Conservation (phyloP, 2,797 vertebrate genomes). For the Pteronotus mesoamericanus region DNA sequence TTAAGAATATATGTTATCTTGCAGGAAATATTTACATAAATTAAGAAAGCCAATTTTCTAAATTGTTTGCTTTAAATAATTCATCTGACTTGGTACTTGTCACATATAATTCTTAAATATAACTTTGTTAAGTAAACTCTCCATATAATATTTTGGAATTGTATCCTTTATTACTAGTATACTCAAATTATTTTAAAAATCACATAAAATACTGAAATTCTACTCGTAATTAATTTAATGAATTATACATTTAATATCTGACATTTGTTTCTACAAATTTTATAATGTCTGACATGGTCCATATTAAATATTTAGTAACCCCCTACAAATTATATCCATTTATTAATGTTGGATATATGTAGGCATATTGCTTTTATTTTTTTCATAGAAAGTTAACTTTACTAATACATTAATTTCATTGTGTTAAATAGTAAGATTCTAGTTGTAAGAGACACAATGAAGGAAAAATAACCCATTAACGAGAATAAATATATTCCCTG, state of each 20-base stretch:
- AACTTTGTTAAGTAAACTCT: conserved; percentile 52
- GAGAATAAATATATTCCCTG: not conserved
- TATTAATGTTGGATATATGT: not conserved
- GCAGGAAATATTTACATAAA: conserved; percentile 73
- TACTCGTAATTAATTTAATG: not conserved
- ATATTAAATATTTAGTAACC: not conserved
- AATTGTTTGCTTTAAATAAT: conserved; percentile 73
- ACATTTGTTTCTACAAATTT: not conserved
- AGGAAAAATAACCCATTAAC: not conserved
- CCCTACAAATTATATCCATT: not conserved
- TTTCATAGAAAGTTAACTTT: not conserved
- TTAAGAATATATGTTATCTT: conserved; percentile 71
- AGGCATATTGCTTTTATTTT: not conserved
- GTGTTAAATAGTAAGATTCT: not conserved
- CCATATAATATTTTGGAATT: conserved; percentile 20
- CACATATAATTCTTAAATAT: conserved; percentile 60
- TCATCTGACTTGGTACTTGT: conserved; percentile 30
- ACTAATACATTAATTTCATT: not conserved
- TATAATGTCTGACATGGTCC: not conserved
- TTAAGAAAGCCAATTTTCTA: conserved; percentile 61
- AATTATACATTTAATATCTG: conserved; percentile 3
- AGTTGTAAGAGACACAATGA: not conserved
- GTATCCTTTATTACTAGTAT: not conserved
- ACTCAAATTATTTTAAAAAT: not conserved
- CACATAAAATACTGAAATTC: conserved; percentile 17